Evolutionary conservation across 2,888 invertebrate species (phyloP), one percentile per base, ranked within the genome.

Genomic region (Ophraella communa): DNA sequence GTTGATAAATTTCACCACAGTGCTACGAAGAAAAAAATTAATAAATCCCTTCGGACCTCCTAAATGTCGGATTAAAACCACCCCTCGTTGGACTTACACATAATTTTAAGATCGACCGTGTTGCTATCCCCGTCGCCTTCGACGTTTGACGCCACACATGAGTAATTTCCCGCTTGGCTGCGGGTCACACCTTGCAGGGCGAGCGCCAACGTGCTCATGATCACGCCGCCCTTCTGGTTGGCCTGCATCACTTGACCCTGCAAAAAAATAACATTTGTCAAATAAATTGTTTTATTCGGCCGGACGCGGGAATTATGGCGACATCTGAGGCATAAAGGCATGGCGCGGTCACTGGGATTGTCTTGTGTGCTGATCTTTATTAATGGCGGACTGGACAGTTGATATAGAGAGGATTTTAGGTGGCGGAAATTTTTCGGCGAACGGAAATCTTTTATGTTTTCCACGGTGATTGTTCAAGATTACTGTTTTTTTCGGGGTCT

Each of bases 111-210:
- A 77, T 89, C 88, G 42, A 95, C 91, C 49, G 87, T 86, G 75
- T 90, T 89, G 71, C 95, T 95, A 76, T 89, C 89, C 8, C 95
- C 95, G 74, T 95, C 95, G 0, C 95, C 95, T 82, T 95, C 95
- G 11, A 94, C 93, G 79, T 96, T 95, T 53, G 93, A 94, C 1
- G 94, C 95, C 21, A 93, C 90, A 81, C 95, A 95, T 33, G 91
- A 89, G 82, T 95, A 95, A 83, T 91, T 91, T 55, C 95, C 95
- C 1, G 93, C 92, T 79, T 93, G 93, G 71, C 88, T 88, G 74
- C 92, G 87, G 64, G 89, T 89, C 44, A 95, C 92, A 56, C 88
- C 88, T 81, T 94, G 93, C 67, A 95, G 83, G 0, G 93, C 95
- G 72, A 95, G 83, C 79, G 91, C 91, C 63, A 91, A 91, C 76